phyloP scores from a whole-genome alignment of 2,113 vertebrate genomes.

The Antennarius striatus region DNA sequence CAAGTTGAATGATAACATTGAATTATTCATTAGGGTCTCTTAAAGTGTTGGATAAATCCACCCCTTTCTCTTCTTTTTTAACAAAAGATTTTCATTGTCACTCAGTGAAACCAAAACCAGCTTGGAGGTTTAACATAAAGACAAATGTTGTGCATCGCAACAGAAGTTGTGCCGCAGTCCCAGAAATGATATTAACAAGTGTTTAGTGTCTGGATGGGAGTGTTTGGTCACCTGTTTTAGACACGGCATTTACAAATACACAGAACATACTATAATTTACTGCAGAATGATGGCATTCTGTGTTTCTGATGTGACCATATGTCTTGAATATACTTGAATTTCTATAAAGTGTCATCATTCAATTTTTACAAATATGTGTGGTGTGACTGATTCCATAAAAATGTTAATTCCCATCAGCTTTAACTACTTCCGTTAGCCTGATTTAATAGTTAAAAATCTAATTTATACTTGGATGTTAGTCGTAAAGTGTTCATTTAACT shows the following conservation, averaged over 20 bases:
- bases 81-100: slow-evolving; percentile 82
- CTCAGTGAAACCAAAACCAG: slow-evolving; percentile 69
- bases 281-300: slow-evolving; percentile 52
- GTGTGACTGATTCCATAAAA: too few relatives aligned
- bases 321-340: slow-evolving; percentile 53
- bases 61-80: slow-evolving; percentile 43
- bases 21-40: slow-evolving; percentile 90
- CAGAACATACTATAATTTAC: slow-evolving; percentile 19
- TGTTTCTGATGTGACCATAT: slow-evolving; percentile 54
- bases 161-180: slow-evolving; percentile 74
- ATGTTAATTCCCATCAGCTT: slow-evolving; percentile 5
- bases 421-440: background rate
- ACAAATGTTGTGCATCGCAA: slow-evolving; percentile 74
- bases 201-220: slow-evolving; percentile 86
- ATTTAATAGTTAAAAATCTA: background rate
- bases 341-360: slow-evolving; percentile 37
- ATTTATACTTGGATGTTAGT: background rate
- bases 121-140: slow-evolving; percentile 75
- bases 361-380: background rate
- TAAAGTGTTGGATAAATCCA: slow-evolving; percentile 85
- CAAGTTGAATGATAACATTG: slow-evolving; percentile 89
- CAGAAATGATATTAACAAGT: slow-evolving; percentile 84
- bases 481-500: slow-evolving; percentile 19
- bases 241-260: slow-evolving; percentile 32
- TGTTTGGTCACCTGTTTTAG: slow-evolving; percentile 69